Base-by-base conservation (phyloP, 2,888 invertebrate genomes). In the Prosopocoilus inquinatus region DNA sequence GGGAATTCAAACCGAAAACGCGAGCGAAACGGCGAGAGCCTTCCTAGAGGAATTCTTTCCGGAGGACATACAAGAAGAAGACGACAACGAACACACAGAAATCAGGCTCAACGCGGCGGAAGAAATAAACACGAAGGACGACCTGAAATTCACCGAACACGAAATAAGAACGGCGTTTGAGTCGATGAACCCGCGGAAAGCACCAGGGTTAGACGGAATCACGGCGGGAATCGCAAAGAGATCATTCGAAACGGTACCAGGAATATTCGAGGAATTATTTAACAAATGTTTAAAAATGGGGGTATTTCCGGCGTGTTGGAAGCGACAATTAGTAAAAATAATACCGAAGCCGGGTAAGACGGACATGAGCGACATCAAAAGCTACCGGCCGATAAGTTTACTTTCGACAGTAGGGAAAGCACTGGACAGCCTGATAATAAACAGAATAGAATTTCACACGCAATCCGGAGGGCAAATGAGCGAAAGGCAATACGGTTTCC, bases 401-500 rank as follows among this genome's bases (percentile, higher is more conserved):
- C 47, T 60, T 1, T 50, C 53, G 13, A 45, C 55, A 0, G 9
- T 53, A 3, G 57, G 53, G 1, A 60, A 58, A 41, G 36, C 36
- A 3, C 32, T 55, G 28, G 56, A 47, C 12, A 41, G 41, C 3
- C 9, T 53, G 8, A 9, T 53, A n/a, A 43, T 50, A 1, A 56
- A 39, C 2, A 12, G 53, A 12, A 43, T 53, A 2, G 50, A 53
- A n/a, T 38, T 33, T 11, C 32, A 16, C 9, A 3, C 50, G 2
- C 39, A 12, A 13, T 5, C 9, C n/a, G 12, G 11, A 5, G 47
- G 34, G 1, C 16, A 43, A 2, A 41, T 55, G 20, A 32, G 36
- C 20, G n/a, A 47, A 1, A 32, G 35, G 9, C 58, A 58, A 13
- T 55, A 39, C 32, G 58, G 58, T 0, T 58, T 58, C n/a, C n/a